Base-by-base conservation (phyloP, 2,797 vertebrate species). In the Hapalemur alaotrensis region DNA sequence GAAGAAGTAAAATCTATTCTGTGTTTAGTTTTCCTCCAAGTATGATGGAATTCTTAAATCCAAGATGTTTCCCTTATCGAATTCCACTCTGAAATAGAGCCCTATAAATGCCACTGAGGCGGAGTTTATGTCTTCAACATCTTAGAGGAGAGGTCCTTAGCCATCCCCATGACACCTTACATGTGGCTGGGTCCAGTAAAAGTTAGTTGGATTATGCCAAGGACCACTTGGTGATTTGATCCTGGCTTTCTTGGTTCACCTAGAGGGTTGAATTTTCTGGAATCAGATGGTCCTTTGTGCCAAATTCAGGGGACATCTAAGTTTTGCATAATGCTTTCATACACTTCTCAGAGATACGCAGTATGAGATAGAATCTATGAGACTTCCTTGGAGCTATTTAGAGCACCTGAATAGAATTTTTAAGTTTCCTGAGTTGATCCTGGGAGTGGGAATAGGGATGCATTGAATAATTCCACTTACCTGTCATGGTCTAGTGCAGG, bases 1-100 rank as follows among this genome's bases (percentile, higher is more conserved):
- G 86, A 95, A 93, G 69, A 95, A 91, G 76, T 85, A 92, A 95
- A 78, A 89, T 89, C 93, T 96, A 91, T 82, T 95, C 94, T 84
- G 59, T 69, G 93, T 79, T 95, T 95, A 69, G 30, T 75, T 89
- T 96, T 80, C 25, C 38, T 87, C 50, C 57, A 12, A 84, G 69
- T 52, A 46, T 61, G 67, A 57, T 76, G 32, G 22, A 92, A 85
- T 41, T 95, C 75, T 96, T 93, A 95, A 93, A 85, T 79, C 17
- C 59, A 89, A 88, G 93, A 76, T 81, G 14, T 88, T 94, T 97
- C n/a, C 67, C 48, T 84, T 65, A 84, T 35, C 73, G 61, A 65
- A n/a, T 81, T 63, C 38, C 20, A 57, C 20, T 93, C 69, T 59
- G 50, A 95, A 97, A 87, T 1, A 78, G 48, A 79, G 17, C 32